These are phyloP conservation scores for Acleris emargana DNA, from an alignment of 2,888 invertebrate genomes.

Conservation along the genomic window DNA sequence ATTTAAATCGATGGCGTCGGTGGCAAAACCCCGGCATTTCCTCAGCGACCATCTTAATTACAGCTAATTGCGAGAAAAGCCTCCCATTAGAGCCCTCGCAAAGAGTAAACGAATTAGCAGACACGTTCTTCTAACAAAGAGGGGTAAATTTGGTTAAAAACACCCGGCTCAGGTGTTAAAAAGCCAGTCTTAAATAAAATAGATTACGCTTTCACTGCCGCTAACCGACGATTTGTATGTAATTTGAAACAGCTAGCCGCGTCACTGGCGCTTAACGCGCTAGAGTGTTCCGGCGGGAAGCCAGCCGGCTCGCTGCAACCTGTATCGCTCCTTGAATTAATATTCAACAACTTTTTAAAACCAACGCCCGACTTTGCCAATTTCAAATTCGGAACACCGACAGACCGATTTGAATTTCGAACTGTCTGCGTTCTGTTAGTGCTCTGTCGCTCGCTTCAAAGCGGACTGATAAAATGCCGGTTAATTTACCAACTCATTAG, in stretches of 20 bases:
- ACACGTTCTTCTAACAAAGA: slow-evolving; percentile 67
- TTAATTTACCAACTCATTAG: slow-evolving; percentile 74
- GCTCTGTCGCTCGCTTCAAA: slow-evolving; percentile 50
- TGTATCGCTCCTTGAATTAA: slow-evolving; percentile 43
- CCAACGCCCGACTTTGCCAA: slow-evolving; percentile 9
- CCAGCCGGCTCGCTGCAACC: slow-evolving; percentile 40
- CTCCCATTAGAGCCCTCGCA: slow-evolving; percentile 70
- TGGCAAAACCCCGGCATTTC: slow-evolving; percentile 55
- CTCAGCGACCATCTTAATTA: slow-evolving; percentile 75
- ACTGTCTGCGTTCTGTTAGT: slow-evolving; percentile 49
- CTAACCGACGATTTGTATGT: too few species aligned
- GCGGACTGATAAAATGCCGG: slow-evolving; percentile 54
- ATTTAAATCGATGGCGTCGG: slow-evolving; percentile 55
- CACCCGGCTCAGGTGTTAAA: slow-evolving; percentile 73
- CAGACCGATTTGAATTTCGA: slow-evolving; percentile 44
- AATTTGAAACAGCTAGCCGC: too few species aligned
- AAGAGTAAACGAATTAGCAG: slow-evolving; percentile 81
- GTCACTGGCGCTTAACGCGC: too few species aligned
- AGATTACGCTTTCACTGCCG: slow-evolving; percentile 50
- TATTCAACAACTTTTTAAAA: slow-evolving; percentile 33
- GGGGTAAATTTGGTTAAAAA: slow-evolving; percentile 77
- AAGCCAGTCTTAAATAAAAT: slow-evolving; percentile 72
- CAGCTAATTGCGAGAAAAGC: slow-evolving; percentile 79
- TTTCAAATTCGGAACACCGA: slow-evolving; percentile 38
- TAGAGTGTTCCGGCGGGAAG: slow-evolving; percentile 51